Evolutionary conservation across 30 jellyfish, hydroid and myxozoan genomes (phyloP).

Genomic region (Chironex yamaguchii): DNA sequence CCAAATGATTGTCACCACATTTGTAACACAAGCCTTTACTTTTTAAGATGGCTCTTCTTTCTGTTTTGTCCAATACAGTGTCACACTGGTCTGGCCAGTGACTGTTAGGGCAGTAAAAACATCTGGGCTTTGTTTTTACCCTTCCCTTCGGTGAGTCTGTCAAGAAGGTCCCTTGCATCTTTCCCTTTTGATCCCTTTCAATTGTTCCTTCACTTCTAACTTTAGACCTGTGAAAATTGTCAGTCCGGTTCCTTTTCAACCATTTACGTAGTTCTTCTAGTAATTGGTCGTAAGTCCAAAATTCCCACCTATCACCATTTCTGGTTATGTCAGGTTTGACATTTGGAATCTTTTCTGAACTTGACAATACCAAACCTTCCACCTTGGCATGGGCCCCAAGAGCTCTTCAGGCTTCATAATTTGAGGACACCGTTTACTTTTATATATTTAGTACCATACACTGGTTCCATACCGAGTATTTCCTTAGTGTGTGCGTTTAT

Average conservation of each 20-base stretch:
- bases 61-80: slow-evolving; percentile 8
- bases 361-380: slow-evolving; percentile 27
- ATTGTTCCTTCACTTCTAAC: slow-evolving; percentile 18
- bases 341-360: slow-evolving; percentile 32
- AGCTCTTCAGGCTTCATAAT: slow-evolving; percentile 11
- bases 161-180: no score
- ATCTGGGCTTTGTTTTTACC: slow-evolving; percentile 45
- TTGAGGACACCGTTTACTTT: neutral
- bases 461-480: neutral
- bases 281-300: slow-evolving; percentile 29
- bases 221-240: neutral
- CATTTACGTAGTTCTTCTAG: slow-evolving; percentile 42
- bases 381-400: neutral
- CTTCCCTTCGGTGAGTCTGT: no score
- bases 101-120: slow-evolving; percentile 57
- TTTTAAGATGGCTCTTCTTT: slow-evolving; percentile 40
- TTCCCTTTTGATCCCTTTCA: no score
- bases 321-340: slow-evolving; percentile 55
- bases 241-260: slow-evolving; percentile 34
- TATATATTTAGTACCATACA: slow-evolving; percentile 3
- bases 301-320: slow-evolving; percentile 56
- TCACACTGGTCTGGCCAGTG: slow-evolving; percentile 70
- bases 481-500: neutral
- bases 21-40: slow-evolving; percentile 49
- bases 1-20: slow-evolving; percentile 53